Evolutionary conservation across 2,113 vertebrate genomes (phyloP).

Genomic region (Chloropsis hardwickii): DNA sequence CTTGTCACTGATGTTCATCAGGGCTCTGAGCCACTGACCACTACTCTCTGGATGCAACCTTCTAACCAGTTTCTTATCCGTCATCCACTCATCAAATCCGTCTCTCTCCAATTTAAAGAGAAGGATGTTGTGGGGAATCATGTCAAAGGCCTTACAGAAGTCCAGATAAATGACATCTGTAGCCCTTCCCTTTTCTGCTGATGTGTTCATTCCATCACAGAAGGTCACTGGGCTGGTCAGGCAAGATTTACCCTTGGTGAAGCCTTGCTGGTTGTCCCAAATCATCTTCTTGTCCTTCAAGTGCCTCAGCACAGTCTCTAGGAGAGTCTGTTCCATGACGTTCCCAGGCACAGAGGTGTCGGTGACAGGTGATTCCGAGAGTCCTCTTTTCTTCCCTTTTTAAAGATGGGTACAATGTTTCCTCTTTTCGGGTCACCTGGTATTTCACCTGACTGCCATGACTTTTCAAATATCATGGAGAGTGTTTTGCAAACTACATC

Average conservation of each 20-base stretch:
- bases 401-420: background rate
- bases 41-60: background rate
- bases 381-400: background rate
- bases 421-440: background rate
- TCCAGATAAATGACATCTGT: background rate
- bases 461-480: background rate
- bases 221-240: background rate
- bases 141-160: background rate
- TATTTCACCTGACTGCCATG: background rate
- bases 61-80: background rate
- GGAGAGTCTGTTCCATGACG: background rate
- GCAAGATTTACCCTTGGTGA: background rate
- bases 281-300: background rate
- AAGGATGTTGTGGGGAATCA: background rate
- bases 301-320: background rate
- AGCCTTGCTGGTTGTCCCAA: background rate
- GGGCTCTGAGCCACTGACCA: background rate
- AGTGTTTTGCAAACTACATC: background rate
- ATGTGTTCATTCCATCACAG: background rate
- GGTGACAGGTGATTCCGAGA: background rate
- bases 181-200: background rate
- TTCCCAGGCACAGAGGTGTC: background rate
- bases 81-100: background rate
- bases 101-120: background rate
- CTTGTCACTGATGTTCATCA: background rate